phyloP scores from a whole-genome alignment of 2,797 vertebrate species.

The Pelochelys cantorii region DNA sequence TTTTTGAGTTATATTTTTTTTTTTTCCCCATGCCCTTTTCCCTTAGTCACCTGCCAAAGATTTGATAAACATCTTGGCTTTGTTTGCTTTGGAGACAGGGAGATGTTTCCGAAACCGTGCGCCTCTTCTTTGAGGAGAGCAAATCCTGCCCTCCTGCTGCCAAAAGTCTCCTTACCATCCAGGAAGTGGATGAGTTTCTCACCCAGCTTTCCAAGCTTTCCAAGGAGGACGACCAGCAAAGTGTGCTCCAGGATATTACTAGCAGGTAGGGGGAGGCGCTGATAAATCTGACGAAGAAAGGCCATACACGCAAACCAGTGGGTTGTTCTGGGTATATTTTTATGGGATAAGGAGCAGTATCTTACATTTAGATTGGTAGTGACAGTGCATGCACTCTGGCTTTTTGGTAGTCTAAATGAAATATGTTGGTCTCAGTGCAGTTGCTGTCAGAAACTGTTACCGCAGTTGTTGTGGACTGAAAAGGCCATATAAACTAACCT shows the following conservation, averaged over 20 bases:
- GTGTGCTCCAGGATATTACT: slow-evolving; percentile 89
- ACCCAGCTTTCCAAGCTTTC: slow-evolving; percentile 90
- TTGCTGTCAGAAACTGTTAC: not conserved
- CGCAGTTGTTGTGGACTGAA: not conserved
- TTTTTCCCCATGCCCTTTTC: not conserved
- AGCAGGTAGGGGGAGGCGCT: slow-evolving; percentile 82
- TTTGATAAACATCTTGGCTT: not conserved
- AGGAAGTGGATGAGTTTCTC: slow-evolving; percentile 94
- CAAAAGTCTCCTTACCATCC: slow-evolving; percentile 95
- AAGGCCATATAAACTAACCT: not conserved
- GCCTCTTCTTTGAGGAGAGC: slow-evolving; percentile 96
- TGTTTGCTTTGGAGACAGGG: slow-evolving; percentile 84
- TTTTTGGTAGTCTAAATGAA: not conserved
- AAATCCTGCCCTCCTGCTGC: slow-evolving; percentile 90
- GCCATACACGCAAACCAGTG: not conserved
- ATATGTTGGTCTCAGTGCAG: not conserved
- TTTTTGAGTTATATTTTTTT: not conserved
- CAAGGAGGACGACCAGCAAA: slow-evolving; percentile 97
- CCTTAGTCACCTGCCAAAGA: not conserved
- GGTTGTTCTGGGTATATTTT: not conserved
- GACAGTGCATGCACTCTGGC: not conserved
- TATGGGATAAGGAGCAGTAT: not conserved
- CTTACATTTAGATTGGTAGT: not conserved
- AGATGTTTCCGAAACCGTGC: slow-evolving; percentile 95
- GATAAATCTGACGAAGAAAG: too few species aligned